phyloP scores from a whole-genome alignment of 1,140 invertebrate species.

The Amyelois transitella region DNA sequence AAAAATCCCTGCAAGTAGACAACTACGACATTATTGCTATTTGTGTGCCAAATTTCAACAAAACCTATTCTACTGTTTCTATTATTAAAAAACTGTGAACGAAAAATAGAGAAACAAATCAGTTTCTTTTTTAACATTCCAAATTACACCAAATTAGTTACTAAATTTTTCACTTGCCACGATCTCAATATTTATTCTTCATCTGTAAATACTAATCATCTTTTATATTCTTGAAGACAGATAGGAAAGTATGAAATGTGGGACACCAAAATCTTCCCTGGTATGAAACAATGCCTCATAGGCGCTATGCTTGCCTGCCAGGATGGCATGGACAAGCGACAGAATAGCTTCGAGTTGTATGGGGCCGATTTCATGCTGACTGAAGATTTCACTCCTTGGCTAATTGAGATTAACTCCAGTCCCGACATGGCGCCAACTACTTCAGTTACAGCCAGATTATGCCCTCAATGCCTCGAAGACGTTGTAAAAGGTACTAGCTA shows the following conservation, averaged over 20 bases:
- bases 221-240: slow-evolving; percentile 67
- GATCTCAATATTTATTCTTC: too few species aligned
- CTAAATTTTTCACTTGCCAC: too few species aligned
- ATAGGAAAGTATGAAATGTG: slow-evolving; percentile 84
- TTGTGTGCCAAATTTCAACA: too few species aligned
- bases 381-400: slow-evolving; percentile 91
- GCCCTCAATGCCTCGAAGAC: slow-evolving; percentile 91
- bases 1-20: too few species aligned
- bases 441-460: slow-evolving; percentile 89
- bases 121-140: too few species aligned
- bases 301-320: slow-evolving; percentile 91
- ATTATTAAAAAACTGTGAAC: too few species aligned
- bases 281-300: slow-evolving; percentile 91
- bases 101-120: too few species aligned
- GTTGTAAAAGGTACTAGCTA: slow-evolving; percentile 94
- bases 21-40: too few species aligned
- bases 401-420: slow-evolving; percentile 96
- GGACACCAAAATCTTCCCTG: slow-evolving; percentile 89
- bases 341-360: slow-evolving; percentile 94
- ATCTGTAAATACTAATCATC: slow-evolving; percentile 23
- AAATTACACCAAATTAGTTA: too few species aligned
- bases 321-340: slow-evolving; percentile 88
- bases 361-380: slow-evolving; percentile 95
- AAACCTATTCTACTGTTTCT: too few species aligned
- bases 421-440: slow-evolving; percentile 93